Evolutionary conservation across 1,140 invertebrate species (phyloP), one percentile per base, ranked within the genome.

Genomic region (Micrasema minimum): DNA sequence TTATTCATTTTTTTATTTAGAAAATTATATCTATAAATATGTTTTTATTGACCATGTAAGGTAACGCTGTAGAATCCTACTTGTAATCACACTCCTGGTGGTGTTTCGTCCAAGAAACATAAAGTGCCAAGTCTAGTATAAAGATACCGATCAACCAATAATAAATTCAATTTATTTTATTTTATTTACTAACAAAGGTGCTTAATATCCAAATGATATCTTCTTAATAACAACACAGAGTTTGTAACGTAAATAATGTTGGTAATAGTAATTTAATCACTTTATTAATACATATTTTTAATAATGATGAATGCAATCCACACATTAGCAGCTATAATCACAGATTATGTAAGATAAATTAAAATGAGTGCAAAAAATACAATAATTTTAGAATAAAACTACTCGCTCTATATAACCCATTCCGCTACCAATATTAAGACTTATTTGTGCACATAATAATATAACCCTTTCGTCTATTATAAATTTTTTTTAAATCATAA

Each of bases 241-340:
- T 37, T 35, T 57, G 14, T 16, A 57, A 26, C 2, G 7, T 31
- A 31, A 53, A 14, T 57, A 9, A 64, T n/a, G n/a, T n/a, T n/a
- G n/a, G n/a, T 14, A 46, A 64, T 46, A 20, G 18, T 48, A 45
- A 12, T 18, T 23, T 12, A 31, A 46, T 26, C n/a, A 46, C 23
- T 46, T 48, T 26, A 64, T 20, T 43, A 45, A 31, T 31, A 2
- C 26, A 31, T 31, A 31, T 31, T 26, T 7, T 26, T 65, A 66
- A 51, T 4, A 31, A 31, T 31, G 7, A 67, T 51, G 35, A 66
- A 67, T 45, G 41, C 23, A 67, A 67, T 20, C 37, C 37, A 41
- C n/a, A 48, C 38, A 23, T 69, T 61, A 69, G 55, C 53, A 35
- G 18, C 67, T 59, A 69, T 18, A 41, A 69, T 69, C 53, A 69